phyloP scores from a whole-genome alignment of 2,113 vertebrate genomes.

The Phylloscopus trochiloides region DNA sequence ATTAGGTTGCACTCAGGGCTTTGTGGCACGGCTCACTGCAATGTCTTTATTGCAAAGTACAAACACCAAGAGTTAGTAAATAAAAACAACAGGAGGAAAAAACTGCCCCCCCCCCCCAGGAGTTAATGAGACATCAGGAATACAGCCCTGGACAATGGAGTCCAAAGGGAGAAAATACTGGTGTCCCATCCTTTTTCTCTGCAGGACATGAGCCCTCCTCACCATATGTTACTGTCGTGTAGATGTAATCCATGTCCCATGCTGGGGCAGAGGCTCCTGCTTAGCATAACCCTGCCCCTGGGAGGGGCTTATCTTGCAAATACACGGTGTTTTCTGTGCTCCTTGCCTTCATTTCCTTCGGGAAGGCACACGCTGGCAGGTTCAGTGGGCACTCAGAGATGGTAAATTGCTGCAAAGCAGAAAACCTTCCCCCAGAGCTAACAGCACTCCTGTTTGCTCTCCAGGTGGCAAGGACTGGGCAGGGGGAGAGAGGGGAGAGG shows the following conservation, averaged over 20 bases:
- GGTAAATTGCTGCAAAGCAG: not conserved
- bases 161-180: not conserved
- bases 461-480: not conserved
- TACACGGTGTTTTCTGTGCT: not conserved
- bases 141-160: not conserved
- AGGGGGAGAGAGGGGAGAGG: not conserved
- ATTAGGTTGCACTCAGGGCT: not conserved
- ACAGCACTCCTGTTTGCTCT: not conserved
- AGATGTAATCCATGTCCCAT: not conserved
- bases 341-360: not conserved
- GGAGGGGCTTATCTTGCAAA: not conserved
- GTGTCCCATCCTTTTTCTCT: not conserved
- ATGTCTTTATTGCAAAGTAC: not conserved
- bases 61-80: not conserved
- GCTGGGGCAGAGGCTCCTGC: not conserved
- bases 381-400: not conserved
- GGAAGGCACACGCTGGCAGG: not conserved
- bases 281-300: slow-evolving; percentile 15
- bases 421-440: not conserved
- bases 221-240: not conserved
- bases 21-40: not conserved
- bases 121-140: not conserved
- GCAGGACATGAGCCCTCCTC: not conserved
- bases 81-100: not conserved
- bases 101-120: not conserved